phyloP scores from a whole-genome alignment of 2,113 vertebrate species.

The Proterorhinus semilunaris region DNA sequence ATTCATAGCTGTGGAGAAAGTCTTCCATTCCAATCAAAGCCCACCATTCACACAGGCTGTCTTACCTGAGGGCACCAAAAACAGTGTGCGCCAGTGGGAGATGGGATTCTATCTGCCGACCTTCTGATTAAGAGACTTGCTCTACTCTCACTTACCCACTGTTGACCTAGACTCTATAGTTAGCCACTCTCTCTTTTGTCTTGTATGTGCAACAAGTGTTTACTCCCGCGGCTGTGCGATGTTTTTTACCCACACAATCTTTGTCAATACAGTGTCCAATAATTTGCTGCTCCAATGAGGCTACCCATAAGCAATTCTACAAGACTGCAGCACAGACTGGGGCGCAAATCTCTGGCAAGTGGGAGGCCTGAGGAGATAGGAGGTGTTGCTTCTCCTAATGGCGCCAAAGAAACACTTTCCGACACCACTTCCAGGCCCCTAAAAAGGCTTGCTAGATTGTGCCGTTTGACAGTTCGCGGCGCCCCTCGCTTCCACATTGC shows the following conservation, averaged over 20 bases:
- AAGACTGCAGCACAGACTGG: not conserved
- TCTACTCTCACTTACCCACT: too few species aligned
- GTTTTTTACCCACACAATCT: slow-evolving; percentile 8
- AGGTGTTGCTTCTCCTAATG: slow-evolving; percentile 27
- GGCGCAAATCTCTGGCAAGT: slow-evolving; percentile 11
- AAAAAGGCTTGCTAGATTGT: slow-evolving; percentile 10
- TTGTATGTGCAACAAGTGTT: slow-evolving; percentile 41
- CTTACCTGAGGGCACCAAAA: too few species aligned
- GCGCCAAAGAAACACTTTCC: slow-evolving; percentile 8
- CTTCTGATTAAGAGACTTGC: too few species aligned
- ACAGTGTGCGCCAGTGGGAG: too few species aligned
- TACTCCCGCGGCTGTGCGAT: slow-evolving; percentile 30
- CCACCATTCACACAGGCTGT: too few species aligned
- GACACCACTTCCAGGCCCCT: slow-evolving; percentile 3
- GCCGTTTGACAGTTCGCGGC: slow-evolving; percentile 1
- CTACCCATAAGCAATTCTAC: slow-evolving; percentile 21
- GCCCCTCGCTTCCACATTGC: not conserved
- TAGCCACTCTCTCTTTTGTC: not conserved
- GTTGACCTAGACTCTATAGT: too few species aligned
- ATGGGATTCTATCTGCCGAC: too few species aligned
- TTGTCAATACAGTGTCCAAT: slow-evolving; percentile 21
- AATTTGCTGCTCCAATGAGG: slow-evolving; percentile 20
- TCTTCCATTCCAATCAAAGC: too few species aligned
- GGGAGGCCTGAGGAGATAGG: slow-evolving; percentile 21
- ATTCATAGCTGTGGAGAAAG: too few species aligned